phyloP scores from a whole-genome alignment of 2,888 invertebrate genomes.

The Chrysomela aeneicollis region DNA sequence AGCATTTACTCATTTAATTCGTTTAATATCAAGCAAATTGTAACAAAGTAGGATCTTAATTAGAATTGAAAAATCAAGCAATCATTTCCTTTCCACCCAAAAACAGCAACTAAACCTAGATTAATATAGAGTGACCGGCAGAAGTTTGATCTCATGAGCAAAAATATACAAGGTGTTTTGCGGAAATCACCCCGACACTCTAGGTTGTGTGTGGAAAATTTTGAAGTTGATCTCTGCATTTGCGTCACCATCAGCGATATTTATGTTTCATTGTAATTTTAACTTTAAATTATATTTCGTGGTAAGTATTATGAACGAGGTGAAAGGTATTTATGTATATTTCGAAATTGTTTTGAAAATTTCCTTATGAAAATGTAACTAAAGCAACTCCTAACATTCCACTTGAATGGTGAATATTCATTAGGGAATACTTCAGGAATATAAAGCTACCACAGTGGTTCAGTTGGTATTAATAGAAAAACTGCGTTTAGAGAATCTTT shows the following conservation, averaged over 20 bases:
- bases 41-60: too few species aligned
- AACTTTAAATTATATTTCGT: not conserved
- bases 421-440: not conserved
- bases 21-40: too few species aligned
- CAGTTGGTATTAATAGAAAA: not conserved
- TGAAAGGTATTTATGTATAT: conserved; percentile 18
- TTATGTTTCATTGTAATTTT: not conserved
- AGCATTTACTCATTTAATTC: too few species aligned
- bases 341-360: conserved; percentile 2
- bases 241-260: not conserved
- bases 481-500: not conserved
- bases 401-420: conserved; percentile 1
- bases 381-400: conserved; percentile 19
- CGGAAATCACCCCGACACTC: too few species aligned
- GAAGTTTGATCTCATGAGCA: too few species aligned
- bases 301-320: conserved; percentile 13
- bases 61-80: too few species aligned
- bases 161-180: too few species aligned
- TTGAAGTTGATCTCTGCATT: not conserved
- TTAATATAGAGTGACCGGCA: too few species aligned
- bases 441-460: not conserved
- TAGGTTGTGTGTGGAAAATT: too few species aligned
- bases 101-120: too few species aligned
- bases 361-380: not conserved
- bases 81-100: too few species aligned